Conservation (phyloP, 2,113 vertebrate species). For the Psammodynastes pulverulentus region DNA sequence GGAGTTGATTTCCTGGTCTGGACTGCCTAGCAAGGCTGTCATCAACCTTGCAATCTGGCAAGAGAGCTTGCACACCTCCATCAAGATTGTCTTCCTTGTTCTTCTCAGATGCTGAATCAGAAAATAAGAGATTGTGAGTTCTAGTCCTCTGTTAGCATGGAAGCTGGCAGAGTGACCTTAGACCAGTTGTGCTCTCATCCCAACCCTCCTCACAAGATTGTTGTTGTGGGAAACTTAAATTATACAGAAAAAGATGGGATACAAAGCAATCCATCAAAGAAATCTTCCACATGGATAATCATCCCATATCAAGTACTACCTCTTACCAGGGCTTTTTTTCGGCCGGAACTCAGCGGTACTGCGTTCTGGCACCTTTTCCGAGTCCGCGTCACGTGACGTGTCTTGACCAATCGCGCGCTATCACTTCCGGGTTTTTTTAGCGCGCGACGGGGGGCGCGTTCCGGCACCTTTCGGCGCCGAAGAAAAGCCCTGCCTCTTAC, state of each 20-base stretch:
- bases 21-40: not conserved
- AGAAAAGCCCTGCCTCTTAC: not conserved
- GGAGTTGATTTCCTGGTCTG: not conserved
- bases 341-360: too few relatives aligned
- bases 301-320: not conserved
- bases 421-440: too few relatives aligned
- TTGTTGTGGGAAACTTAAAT: not conserved
- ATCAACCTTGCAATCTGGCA: not conserved
- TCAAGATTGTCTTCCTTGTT: not conserved
- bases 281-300: not conserved
- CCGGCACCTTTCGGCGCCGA: too few relatives aligned
- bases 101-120: not conserved
- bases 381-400: too few relatives aligned
- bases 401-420: too few relatives aligned
- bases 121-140: not conserved
- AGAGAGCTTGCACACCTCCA: not conserved
- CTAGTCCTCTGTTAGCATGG: not conserved
- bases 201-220: not conserved
- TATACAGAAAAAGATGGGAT: not conserved
- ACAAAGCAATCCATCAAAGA: not conserved
- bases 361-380: too few relatives aligned
- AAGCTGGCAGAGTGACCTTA: not conserved
- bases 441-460: too few relatives aligned
- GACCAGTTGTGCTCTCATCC: not conserved
- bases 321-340: too few relatives aligned